Conservation (phyloP, 2,113 vertebrate species). For the Pogona vitticeps region DNA sequence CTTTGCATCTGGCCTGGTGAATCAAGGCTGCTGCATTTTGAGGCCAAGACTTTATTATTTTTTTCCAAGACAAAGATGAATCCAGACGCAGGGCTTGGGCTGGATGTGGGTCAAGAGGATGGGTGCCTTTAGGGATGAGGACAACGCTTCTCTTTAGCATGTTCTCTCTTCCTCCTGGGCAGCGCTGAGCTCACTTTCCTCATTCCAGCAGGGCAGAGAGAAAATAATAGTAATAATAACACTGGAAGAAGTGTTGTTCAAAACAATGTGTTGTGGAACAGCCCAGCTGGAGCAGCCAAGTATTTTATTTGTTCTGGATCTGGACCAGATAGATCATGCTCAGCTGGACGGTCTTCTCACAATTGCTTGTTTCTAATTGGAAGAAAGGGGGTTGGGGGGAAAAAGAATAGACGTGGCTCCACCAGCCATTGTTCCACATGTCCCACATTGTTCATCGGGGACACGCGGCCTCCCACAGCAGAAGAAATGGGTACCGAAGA, state of each 20-base stretch:
- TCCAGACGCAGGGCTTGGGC: background rate
- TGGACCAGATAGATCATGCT: accelerated
- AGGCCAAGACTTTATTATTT: background rate
- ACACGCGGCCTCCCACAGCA: background rate
- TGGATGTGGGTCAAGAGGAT: background rate
- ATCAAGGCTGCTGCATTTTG: background rate
- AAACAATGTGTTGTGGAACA: background rate
- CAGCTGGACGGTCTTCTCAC: background rate
- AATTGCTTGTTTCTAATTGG: background rate
- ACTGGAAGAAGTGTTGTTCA: background rate
- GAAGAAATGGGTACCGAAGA: background rate
- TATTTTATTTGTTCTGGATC: background rate
- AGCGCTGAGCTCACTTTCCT: background rate
- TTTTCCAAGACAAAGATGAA: too few species aligned
- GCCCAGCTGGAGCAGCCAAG: background rate
- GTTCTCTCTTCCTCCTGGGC: background rate
- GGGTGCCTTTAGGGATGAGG: background rate
- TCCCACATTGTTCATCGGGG: background rate
- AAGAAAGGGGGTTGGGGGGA: background rate
- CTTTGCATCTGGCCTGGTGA: background rate
- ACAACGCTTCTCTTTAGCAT: background rate
- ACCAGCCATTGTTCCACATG: background rate
- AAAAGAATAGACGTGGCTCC: background rate
- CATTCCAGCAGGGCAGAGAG: too few species aligned
- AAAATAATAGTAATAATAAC: background rate